These are phyloP conservation scores for Eristalis pertinax DNA, from an alignment of 2,888 invertebrate genomes.

Conservation along the genomic window DNA sequence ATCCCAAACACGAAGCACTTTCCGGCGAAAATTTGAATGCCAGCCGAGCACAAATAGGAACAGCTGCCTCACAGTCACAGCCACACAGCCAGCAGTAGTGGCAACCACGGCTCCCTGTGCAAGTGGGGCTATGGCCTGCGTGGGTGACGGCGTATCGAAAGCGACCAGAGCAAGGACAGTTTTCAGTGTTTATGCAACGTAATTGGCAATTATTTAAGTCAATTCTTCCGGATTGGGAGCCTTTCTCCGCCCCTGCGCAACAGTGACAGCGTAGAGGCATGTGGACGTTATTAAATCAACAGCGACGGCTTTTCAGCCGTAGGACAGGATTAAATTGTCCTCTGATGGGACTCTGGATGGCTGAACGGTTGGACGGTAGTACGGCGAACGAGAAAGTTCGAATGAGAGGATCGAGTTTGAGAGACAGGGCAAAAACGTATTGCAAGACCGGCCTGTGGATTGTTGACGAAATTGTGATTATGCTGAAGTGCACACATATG, in stretches of 20 bases:
- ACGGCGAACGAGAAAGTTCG: not conserved
- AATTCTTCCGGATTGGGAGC: conserved; percentile 59
- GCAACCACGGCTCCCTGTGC: not conserved
- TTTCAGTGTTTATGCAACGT: conserved; percentile 59
- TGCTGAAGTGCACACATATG: not conserved
- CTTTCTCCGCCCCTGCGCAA: not conserved
- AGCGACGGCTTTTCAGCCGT: conserved; percentile 18
- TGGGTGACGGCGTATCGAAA: not conserved
- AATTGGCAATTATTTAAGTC: conserved; percentile 63
- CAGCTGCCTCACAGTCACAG: conserved; percentile 19
- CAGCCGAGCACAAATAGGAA: conserved; percentile 6
- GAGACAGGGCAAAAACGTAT: not conserved
- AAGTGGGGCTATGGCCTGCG: not conserved
- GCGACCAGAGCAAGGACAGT: conserved; percentile 26
- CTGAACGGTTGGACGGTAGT: too few species aligned
- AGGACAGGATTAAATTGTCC: conserved; percentile 47
- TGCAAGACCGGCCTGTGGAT: conserved; percentile 18
- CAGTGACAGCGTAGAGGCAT: conserved; percentile 9
- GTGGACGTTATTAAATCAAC: conserved; percentile 55
- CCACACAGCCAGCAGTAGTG: too few species aligned
- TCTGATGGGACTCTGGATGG: conserved; percentile 2
- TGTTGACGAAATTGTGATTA: conserved; percentile 42
- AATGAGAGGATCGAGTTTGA: not conserved
- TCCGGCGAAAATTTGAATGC: conserved; percentile 45
- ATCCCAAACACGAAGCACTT: conserved; percentile 36